phyloP scores from a whole-genome alignment of 2,113 vertebrate species.

The Serilophus lunatus region DNA sequence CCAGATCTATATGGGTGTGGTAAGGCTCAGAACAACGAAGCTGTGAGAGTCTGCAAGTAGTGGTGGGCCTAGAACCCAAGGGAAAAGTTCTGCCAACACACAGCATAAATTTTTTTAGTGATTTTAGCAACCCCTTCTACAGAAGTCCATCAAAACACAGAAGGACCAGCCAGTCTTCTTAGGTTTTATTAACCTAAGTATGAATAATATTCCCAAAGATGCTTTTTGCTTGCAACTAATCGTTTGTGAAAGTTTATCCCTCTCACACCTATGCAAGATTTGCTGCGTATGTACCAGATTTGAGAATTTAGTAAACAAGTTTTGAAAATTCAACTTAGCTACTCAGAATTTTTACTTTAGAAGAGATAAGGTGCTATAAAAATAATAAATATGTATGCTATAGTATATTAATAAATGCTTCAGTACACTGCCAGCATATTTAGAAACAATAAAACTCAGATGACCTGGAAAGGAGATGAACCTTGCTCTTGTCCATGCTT shows the following conservation, averaged over 20 bases:
- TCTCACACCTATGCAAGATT: background rate
- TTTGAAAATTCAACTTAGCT: background rate
- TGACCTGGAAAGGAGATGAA: background rate
- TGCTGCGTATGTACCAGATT: background rate
- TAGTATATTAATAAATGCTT: background rate
- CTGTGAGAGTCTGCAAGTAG: fast-evolving
- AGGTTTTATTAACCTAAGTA: background rate
- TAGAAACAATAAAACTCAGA: background rate
- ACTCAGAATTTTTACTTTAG: background rate
- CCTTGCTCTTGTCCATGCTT: background rate
- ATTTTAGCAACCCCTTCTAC: background rate
- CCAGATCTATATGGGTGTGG: background rate
- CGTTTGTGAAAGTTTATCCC: background rate
- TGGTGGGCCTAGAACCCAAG: background rate
- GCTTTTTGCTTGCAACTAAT: background rate
- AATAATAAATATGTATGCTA: background rate
- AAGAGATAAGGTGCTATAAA: background rate
- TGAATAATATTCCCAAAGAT: background rate
- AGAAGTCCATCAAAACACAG: background rate
- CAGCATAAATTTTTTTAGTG: background rate
- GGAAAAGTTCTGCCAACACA: background rate
- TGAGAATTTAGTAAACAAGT: background rate
- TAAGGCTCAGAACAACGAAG: background rate
- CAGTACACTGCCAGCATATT: background rate
- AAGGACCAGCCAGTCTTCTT: background rate